phyloP scores from a whole-genome alignment of 2,797 vertebrate genomes.

The Octomys mimax region DNA sequence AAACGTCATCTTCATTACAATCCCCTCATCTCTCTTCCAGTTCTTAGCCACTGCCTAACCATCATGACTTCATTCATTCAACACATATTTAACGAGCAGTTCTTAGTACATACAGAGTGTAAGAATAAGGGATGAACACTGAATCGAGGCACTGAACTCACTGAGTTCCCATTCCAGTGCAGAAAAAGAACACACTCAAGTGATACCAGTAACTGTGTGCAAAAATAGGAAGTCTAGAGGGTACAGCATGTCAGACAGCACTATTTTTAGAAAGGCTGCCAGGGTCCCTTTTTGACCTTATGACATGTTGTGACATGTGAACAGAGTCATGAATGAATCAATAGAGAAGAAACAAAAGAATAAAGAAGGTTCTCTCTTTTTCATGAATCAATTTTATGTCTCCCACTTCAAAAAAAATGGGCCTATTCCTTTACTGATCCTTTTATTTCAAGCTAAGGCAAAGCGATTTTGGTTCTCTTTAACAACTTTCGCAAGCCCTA shows the following conservation, averaged over 20 bases:
- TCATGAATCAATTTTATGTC: conserved; percentile 57
- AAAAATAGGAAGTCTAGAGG: conserved; percentile 11
- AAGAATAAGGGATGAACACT: neutral
- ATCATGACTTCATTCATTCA: conserved; percentile 1
- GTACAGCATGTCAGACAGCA: neutral
- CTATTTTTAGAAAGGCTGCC: neutral
- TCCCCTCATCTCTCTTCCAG: neutral
- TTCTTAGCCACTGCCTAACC: neutral
- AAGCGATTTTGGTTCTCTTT: neutral
- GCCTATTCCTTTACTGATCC: neutral
- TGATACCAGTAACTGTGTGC: neutral
- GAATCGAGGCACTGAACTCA: neutral
- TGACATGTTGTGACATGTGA: neutral
- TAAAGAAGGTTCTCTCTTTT: neutral
- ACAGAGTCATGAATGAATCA: conserved; percentile 19
- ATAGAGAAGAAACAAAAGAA: neutral
- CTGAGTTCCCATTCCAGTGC: neutral
- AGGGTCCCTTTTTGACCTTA: neutral
- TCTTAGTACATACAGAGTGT: neutral
- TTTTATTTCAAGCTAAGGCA: conserved; percentile 40
- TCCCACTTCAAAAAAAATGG: conserved; percentile 37
- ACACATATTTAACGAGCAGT: neutral
- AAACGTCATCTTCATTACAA: neutral
- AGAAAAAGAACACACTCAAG: neutral
- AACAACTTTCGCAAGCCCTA: conserved; percentile 46